Conservation (phyloP, 1,140 invertebrate genomes). For the Euura saliciscinereae region DNA sequence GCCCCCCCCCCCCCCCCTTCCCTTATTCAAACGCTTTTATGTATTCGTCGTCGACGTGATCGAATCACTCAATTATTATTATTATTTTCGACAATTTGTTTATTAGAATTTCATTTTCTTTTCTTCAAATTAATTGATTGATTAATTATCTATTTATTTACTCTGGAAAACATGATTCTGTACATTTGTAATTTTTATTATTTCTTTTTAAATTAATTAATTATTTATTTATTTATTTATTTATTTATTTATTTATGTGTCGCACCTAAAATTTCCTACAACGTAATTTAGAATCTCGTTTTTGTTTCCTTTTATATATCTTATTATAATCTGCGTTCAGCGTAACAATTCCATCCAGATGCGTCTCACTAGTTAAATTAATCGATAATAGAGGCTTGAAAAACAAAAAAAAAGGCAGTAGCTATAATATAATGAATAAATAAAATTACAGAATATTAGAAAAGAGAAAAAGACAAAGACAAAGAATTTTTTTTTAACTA, state of each 20-base stretch:
- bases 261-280: background rate
- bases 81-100: background rate
- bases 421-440: too few relatives aligned
- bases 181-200: background rate
- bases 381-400: too few relatives aligned
- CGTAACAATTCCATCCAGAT: constrained; percentile 1
- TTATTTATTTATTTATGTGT: background rate
- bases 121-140: background rate
- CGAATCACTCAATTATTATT: background rate
- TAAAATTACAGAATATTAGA: background rate
- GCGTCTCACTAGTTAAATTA: background rate
- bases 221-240: background rate
- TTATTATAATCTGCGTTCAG: constrained; percentile 1
- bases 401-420: too few relatives aligned
- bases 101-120: background rate
- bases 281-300: background rate
- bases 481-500: background rate
- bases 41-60: background rate
- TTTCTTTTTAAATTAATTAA: background rate
- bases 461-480: background rate
- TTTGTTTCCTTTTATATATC: background rate
- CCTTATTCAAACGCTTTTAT: background rate
- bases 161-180: background rate
- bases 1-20: background rate
- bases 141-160: background rate